A percentile compares a stretch with the other conserved stretches of the same genome.
Evolutionary conservation across 2,113 vertebrate species (phyloP).

Genomic region (Gavia stellata): DNA sequence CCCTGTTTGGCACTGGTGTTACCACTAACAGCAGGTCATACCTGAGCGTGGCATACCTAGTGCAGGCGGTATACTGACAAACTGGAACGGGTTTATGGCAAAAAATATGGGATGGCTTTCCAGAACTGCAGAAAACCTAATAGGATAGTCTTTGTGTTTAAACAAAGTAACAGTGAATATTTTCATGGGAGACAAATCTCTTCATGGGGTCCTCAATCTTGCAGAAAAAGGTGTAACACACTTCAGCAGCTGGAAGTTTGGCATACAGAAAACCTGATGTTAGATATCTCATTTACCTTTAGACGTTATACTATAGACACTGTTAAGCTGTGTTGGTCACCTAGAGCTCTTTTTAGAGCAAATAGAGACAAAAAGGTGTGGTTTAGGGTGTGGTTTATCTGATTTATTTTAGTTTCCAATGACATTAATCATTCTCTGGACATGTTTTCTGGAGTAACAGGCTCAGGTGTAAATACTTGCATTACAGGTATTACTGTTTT

Average conservation of each 20-base stretch:
- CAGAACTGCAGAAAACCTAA: background rate
- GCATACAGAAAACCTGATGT: background rate
- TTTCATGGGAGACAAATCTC: background rate
- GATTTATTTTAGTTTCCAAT: background rate
- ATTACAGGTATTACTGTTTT: background rate
- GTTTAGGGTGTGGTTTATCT: background rate
- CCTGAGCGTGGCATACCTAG: fast-evolving
- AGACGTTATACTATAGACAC: background rate
- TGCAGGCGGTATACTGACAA: fast-evolving
- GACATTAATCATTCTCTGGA: background rate
- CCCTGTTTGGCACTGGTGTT: background rate
- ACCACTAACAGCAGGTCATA: background rate
- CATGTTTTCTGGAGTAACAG: background rate
- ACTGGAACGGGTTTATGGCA: background rate
- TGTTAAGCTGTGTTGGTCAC: background rate
- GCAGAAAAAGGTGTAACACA: background rate
- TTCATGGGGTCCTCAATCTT: background rate
- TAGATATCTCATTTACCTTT: background rate
- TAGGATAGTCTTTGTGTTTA: background rate
- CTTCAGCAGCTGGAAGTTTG: background rate
- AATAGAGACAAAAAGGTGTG: background rate
- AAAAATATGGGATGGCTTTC: background rate
- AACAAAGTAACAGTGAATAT: background rate
- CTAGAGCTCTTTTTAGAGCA: background rate
- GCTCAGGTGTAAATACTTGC: background rate